Evolutionary conservation across 2,797 vertebrate genomes (phyloP), one percentile per base, ranked within the genome.

Genomic region (Heliangelus exortis): DNA sequence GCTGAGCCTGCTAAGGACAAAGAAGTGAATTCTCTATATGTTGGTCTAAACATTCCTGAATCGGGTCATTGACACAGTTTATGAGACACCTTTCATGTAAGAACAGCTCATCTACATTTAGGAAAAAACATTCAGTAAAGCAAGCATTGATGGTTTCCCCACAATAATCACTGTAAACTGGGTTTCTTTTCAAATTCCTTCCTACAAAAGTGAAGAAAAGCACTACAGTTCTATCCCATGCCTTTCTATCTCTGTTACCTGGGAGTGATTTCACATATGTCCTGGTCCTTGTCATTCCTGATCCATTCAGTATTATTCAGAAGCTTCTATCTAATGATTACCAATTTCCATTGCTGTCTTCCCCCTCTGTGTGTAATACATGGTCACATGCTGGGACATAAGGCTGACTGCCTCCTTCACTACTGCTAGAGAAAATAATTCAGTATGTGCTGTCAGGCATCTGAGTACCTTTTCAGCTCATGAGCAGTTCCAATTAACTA

Each of bases 41-140:
- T 58, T 80, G 75, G 57, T 77, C 31, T 87, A 71, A 85, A 19
- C 41, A 12, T 83, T 87, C 31, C 78, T 95, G 89, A 96, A 95
- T 89, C 84, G 58, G 26, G 36, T 63, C 87, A 92, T 95, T 96
- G 78, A 83, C 1, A 9, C 36, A 28, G 45, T 80, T 85, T 91
- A 73, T 91, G 91, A 92, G 84, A 83, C 65, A 83, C 45, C 76
- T 91, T 83, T 94, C 78, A 82, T 59, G 48, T 55, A 89, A 82
- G 84, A 87, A 83, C 68, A 61, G 33, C 36, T 96, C 59, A 65
- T 67, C 79, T 91, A 34, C 84, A 77, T 92, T 82, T 72, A 72
- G 23, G 61, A 50, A 8, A 74, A 93, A 47, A 71, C 23, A 68
- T 63, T 48, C 50, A 83, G 12, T 77, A 92, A 91, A 93, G 61